Evolutionary conservation across 37 sponge, comb jelly and placozoan species (phyloP).

Genomic region (Beroe ovata): DNA sequence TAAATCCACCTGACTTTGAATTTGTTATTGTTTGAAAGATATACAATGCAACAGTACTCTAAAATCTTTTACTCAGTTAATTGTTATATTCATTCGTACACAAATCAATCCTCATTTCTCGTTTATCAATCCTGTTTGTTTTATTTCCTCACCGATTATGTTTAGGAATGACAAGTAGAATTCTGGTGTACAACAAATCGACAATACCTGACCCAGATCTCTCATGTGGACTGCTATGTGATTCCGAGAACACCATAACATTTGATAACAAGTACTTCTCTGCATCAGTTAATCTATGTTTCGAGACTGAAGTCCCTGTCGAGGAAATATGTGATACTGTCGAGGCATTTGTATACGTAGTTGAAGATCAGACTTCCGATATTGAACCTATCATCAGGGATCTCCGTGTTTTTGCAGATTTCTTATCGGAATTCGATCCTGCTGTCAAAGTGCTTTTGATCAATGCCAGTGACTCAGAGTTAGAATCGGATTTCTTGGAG

Average conservation of each 20-base stretch:
- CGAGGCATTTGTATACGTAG: slow-evolving; percentile 37
- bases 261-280: slow-evolving; percentile 65
- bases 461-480: not conserved
- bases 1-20: too few species aligned
- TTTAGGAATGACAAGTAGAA: slow-evolving; percentile 28
- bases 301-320: slow-evolving; percentile 10
- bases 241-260: slow-evolving; percentile 26
- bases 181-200: slow-evolving; percentile 6
- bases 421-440: slow-evolving; percentile 5
- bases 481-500: slow-evolving; percentile 32
- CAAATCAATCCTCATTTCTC: too few species aligned
- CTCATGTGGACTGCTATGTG: not conserved
- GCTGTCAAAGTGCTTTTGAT: slow-evolving; percentile 29
- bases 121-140: too few species aligned
- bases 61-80: too few species aligned
- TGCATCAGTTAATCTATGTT: not conserved
- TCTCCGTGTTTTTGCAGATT: slow-evolving; percentile 6
- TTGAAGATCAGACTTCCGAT: not conserved
- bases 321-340: slow-evolving; percentile 36
- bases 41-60: too few species aligned
- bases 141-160: too few species aligned
- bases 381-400: not conserved
- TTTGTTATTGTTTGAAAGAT: too few species aligned
- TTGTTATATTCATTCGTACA: too few species aligned
- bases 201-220: slow-evolving; percentile 41